These are phyloP conservation scores for Addax nasomaculatus DNA, from an alignment of 2,113 vertebrate species.

Conservation along the genomic window DNA sequence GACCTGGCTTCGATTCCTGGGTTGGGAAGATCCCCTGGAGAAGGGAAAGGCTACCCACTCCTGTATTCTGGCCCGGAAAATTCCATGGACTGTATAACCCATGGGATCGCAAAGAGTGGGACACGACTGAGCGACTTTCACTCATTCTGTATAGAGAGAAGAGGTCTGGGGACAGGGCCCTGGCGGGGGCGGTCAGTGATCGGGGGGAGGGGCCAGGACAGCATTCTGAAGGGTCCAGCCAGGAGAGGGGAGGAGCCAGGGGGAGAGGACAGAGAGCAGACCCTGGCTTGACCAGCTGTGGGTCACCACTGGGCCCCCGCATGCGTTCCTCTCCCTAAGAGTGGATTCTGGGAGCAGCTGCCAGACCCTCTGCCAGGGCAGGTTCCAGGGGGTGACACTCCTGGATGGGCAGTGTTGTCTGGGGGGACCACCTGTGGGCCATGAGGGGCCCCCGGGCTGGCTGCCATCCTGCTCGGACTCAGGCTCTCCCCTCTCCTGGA, in stretches of 20 bases:
- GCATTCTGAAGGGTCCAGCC: too few relatives aligned
- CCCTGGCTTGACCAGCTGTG: neutral
- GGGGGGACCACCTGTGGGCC: neutral
- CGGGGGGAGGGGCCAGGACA: neutral
- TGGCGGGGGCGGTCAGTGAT: neutral
- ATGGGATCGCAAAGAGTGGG: fast-evolving
- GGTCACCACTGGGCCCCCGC: too few relatives aligned
- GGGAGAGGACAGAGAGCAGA: too few relatives aligned
- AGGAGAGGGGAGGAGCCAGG: fast-evolving
- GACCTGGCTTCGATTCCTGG: neutral
- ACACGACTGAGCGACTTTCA: fast-evolving
- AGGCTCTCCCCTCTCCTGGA: neutral
- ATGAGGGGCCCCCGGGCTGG: fast-evolving
- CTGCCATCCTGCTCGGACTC: neutral
- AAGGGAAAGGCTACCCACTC: neutral
- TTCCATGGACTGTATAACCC: neutral
- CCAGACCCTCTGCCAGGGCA: neutral
- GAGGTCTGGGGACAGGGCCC: neutral
- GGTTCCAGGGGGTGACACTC: neutral
- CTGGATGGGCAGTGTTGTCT: neutral
- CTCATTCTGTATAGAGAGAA: neutral
- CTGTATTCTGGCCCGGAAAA: neutral
- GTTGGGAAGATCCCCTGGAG: neutral
- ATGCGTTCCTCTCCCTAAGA: neutral
- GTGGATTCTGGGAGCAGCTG: neutral